phyloP scores from a whole-genome alignment of 2,113 vertebrate genomes.

The Anthoscopus minutus region DNA sequence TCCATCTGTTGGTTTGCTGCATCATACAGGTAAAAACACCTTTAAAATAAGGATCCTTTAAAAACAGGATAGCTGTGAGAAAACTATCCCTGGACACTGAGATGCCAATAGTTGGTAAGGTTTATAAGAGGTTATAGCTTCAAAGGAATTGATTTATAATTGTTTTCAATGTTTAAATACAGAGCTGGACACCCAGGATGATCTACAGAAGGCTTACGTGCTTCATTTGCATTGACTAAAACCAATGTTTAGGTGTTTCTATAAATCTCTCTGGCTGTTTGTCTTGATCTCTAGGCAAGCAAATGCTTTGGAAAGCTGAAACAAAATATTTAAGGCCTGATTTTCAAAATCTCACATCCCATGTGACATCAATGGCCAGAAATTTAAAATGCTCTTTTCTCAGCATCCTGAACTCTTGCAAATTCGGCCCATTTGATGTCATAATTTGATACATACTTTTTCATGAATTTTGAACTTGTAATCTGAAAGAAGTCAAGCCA shows the following conservation, averaged over 20 bases:
- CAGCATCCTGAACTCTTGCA: not conserved
- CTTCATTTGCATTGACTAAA: not conserved
- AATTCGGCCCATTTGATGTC: not conserved
- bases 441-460: not conserved
- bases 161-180: not conserved
- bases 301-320: not conserved
- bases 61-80: not conserved
- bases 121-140: not conserved
- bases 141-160: slow-evolving; percentile 2
- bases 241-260: not conserved
- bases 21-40: not conserved
- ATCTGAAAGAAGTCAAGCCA: not conserved
- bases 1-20: not conserved
- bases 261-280: not conserved
- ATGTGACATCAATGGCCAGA: not conserved
- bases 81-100: not conserved
- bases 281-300: not conserved
- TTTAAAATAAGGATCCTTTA: not conserved
- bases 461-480: not conserved
- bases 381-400: not conserved
- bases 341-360: not conserved
- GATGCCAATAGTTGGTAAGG: not conserved
- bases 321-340: not conserved
- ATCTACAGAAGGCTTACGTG: not conserved
- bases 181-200: not conserved